phyloP scores from a whole-genome alignment of 2,797 vertebrate species.

The Lutjanus campechanus region DNA sequence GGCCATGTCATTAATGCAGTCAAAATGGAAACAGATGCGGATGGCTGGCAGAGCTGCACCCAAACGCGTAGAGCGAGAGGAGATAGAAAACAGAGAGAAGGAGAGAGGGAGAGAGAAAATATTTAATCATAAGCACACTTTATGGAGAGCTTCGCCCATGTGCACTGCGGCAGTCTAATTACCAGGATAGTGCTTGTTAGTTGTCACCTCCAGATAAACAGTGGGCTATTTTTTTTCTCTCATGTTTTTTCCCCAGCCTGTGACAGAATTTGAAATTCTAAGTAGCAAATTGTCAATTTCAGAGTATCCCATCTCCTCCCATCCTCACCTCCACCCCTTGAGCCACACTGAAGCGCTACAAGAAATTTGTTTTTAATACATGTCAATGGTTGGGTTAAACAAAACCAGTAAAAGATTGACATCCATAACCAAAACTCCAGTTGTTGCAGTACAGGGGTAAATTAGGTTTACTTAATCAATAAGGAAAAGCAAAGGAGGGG shows the following conservation, averaged over 20 bases:
- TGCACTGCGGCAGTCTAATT: slow-evolving; percentile 76
- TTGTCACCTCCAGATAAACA: slow-evolving; percentile 83
- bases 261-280: slow-evolving; percentile 76
- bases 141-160: slow-evolving; percentile 63
- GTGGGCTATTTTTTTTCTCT: slow-evolving; percentile 43
- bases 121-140: slow-evolving; percentile 69
- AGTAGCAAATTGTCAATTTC: slow-evolving; percentile 68
- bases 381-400: slow-evolving; percentile 30
- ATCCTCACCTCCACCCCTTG: slow-evolving; percentile 5
- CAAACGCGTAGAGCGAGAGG: slow-evolving; percentile 32
- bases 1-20: slow-evolving; percentile 59
- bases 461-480: slow-evolving; percentile 44
- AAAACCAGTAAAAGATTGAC: slow-evolving; percentile 23
- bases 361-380: slow-evolving; percentile 45
- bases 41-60: slow-evolving; percentile 51
- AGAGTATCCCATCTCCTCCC: slow-evolving; percentile 34
- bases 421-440: slow-evolving; percentile 14
- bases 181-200: slow-evolving; percentile 77
- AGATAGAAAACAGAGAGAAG: slow-evolving; percentile 7
- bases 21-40: slow-evolving; percentile 63
- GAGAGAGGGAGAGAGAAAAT: slow-evolving; percentile 49
- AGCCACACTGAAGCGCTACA: slow-evolving; percentile 33
- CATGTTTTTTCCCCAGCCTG: slow-evolving; percentile 41
- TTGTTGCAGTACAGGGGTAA: slow-evolving; percentile 19
- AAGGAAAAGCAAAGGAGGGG: slow-evolving; percentile 20